Conservation (phyloP, 2,888 invertebrate species). For the Tryphoninae sp. region DNA sequence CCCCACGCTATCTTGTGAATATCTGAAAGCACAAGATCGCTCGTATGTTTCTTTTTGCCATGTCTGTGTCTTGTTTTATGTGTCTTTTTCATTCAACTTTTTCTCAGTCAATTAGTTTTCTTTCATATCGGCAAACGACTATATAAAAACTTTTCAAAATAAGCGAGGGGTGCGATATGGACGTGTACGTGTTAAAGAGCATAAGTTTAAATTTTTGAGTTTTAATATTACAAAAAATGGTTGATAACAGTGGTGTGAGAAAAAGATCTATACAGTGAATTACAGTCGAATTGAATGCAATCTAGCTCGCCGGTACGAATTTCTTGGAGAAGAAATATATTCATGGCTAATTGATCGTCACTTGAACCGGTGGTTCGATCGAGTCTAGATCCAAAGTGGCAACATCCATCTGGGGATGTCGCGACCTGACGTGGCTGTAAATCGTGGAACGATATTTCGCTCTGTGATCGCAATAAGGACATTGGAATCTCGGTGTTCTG, state of each 20-base stretch:
- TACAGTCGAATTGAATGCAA: no score
- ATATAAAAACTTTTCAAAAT: neutral
- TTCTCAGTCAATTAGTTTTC: neutral
- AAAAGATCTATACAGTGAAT: no score
- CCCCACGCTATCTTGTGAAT: slow-evolving; percentile 34
- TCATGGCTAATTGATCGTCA: slow-evolving; percentile 38
- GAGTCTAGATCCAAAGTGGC: slow-evolving; percentile 67
- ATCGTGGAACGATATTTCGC: slow-evolving; percentile 75
- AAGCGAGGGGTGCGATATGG: neutral
- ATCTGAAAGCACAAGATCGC: slow-evolving; percentile 56
- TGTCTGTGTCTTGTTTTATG: neutral
- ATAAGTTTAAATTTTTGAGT: neutral
- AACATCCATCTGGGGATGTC: slow-evolving; percentile 70
- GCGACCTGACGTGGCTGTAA: slow-evolving; percentile 73
- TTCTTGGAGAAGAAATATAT: neutral
- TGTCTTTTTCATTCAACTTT: neutral
- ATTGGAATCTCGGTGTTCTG: slow-evolving; percentile 75
- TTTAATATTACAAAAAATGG: neutral
- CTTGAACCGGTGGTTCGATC: slow-evolving; percentile 40
- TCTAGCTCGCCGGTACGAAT: neutral
- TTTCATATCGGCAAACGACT: neutral
- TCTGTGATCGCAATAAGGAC: slow-evolving; percentile 74
- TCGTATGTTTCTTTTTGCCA: neutral
- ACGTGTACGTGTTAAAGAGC: neutral
- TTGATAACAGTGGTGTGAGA: neutral